These are phyloP conservation scores for Prorops nasuta DNA, from an alignment of 1,140 invertebrate species.

Conservation along the genomic window DNA sequence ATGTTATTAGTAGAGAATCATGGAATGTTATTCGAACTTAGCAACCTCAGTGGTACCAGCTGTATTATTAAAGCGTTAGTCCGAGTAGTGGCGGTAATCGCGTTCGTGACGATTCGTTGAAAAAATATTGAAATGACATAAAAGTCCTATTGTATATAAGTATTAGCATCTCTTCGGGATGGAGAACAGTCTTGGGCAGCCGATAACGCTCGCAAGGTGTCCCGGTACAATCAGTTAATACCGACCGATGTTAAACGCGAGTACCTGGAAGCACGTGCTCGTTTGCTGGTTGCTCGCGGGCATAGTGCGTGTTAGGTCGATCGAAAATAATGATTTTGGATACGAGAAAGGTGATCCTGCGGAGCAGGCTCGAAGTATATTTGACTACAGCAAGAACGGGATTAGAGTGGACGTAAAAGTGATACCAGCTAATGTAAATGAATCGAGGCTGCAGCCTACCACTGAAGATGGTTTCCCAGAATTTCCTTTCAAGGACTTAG, in stretches of 20 bases:
- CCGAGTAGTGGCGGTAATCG: not conserved
- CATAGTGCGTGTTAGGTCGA: not conserved
- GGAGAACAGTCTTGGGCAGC: not conserved
- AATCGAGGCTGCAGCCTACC: not conserved
- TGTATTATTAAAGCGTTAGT: not conserved
- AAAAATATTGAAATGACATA: not conserved
- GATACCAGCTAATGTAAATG: conserved; percentile 22
- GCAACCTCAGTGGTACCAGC: not conserved
- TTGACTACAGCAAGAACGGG: conserved; percentile 42
- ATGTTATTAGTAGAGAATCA: not conserved
- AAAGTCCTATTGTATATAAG: not conserved
- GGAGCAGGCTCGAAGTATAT: conserved; percentile 25
- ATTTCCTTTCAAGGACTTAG: conserved; percentile 43
- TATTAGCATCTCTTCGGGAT: too few species aligned
- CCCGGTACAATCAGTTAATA: not conserved
- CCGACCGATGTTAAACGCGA: not conserved
- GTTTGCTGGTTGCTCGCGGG: not conserved
- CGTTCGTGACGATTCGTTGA: not conserved
- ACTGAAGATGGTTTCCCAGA: conserved; percentile 34
- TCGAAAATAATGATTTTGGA: not conserved
- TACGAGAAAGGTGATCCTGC: conserved; percentile 4
- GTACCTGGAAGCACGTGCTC: not conserved
- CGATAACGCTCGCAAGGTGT: not conserved
- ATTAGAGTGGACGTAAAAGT: conserved; percentile 40
- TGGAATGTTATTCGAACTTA: not conserved